These are phyloP conservation scores for Cheilosia soror DNA, from an alignment of 2,888 invertebrate genomes.

Conservation along the genomic window DNA sequence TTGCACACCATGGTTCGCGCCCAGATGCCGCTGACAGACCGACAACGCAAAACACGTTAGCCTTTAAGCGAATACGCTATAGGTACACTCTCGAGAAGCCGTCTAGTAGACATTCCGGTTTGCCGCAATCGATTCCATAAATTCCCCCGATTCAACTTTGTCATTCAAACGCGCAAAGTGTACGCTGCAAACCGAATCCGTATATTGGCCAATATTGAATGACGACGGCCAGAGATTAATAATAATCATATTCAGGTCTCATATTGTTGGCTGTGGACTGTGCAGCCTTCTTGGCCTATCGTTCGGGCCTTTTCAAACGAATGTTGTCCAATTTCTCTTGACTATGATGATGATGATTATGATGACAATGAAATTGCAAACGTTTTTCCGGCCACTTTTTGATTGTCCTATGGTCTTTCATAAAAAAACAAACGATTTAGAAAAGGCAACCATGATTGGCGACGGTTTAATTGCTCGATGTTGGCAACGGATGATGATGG, in stretches of 20 bases:
- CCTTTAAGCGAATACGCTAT: slow-evolving; percentile 57
- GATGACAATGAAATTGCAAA: background rate
- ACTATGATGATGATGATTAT: background rate
- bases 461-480: background rate
- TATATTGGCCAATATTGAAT: background rate
- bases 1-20: slow-evolving; percentile 21
- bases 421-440: background rate
- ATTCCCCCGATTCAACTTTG: slow-evolving; percentile 9
- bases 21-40: slow-evolving; percentile 59
- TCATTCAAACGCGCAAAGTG: slow-evolving; percentile 2
- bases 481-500: background rate
- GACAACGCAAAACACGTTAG: slow-evolving; percentile 66
- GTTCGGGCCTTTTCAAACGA: background rate
- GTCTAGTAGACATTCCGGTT: slow-evolving; percentile 48
- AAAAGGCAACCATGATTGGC: background rate
- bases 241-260: background rate
- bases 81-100: slow-evolving; percentile 1
- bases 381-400: too few species aligned
- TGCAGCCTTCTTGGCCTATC: background rate
- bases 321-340: background rate
- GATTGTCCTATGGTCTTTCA: too few species aligned
- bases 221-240: background rate
- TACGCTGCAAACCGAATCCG: background rate
- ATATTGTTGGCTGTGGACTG: background rate
- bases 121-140: slow-evolving; percentile 19